These are phyloP conservation scores for Saimiri boliviensis DNA, from an alignment of 2,113 vertebrate species.

Conservation along the genomic window DNA sequence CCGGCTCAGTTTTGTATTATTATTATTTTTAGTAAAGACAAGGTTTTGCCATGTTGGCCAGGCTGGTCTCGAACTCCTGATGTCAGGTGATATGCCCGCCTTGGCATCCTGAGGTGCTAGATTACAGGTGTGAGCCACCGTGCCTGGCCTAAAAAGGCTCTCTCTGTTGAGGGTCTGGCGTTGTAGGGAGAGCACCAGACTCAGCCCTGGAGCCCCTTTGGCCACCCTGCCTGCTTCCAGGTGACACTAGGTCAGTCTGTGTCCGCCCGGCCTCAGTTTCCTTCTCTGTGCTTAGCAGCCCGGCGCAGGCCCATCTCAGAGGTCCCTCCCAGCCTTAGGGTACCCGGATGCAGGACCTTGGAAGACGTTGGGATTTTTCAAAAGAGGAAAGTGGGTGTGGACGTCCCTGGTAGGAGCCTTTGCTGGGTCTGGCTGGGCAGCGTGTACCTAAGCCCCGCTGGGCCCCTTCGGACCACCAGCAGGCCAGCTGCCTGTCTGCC, in stretches of 20 bases:
- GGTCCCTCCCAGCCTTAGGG: neutral
- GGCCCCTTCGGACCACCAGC: neutral
- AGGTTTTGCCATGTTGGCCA: no score
- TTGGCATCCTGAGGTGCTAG: no score
- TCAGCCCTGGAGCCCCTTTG: neutral
- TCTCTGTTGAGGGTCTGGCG: neutral
- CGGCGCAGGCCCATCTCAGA: neutral
- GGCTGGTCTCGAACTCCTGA: no score
- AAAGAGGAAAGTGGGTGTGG: neutral
- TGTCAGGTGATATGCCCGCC: no score
- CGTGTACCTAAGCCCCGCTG: neutral
- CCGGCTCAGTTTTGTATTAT: no score
- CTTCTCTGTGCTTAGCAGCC: neutral
- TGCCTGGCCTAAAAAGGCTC: neutral
- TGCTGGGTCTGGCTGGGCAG: neutral
- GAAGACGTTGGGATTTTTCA: neutral
- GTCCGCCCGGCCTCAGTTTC: neutral
- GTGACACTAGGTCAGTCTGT: neutral
- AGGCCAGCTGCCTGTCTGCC: neutral
- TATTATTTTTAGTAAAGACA: no score
- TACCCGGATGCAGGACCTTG: neutral
- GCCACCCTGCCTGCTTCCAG: neutral
- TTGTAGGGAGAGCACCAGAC: rapidly evolving
- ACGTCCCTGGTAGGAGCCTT: neutral
- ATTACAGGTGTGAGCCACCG: no score